These are phyloP conservation scores for Rhinolophus ferrumequinum DNA, from an alignment of 2,113 vertebrate species.

Conservation along the genomic window DNA sequence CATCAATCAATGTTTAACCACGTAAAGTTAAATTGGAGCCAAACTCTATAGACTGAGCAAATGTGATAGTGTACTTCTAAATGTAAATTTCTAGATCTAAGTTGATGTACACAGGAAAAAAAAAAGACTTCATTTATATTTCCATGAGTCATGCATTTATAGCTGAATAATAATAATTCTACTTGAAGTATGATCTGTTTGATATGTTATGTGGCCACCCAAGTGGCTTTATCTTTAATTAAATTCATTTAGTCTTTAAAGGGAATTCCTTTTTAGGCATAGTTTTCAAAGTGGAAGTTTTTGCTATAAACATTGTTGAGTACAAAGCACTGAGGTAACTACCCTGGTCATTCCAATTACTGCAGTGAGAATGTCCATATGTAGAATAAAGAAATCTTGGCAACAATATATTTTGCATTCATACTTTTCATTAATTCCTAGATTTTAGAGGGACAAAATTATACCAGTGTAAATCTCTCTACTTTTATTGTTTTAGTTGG, in stretches of 20 bases:
- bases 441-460: constrained; percentile 1
- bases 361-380: constrained; percentile 29
- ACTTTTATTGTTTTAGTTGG: constrained; percentile 35
- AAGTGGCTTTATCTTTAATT: constrained; percentile 77
- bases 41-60: constrained; percentile 15
- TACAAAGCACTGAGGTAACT: constrained; percentile 39
- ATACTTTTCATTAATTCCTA: background rate
- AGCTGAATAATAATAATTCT: constrained; percentile 71
- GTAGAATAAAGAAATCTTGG: constrained; percentile 51
- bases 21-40: constrained; percentile 44
- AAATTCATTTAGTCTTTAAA: constrained; percentile 75
- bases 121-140: constrained; percentile 57
- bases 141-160: constrained; percentile 71
- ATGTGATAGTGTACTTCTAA: constrained; percentile 45
- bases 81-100: constrained; percentile 47
- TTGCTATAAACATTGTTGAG: constrained; percentile 56
- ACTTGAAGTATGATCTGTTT: constrained; percentile 71
- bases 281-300: constrained; percentile 66
- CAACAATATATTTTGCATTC: background rate
- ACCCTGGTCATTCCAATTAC: constrained; percentile 43
- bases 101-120: constrained; percentile 31
- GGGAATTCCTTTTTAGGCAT: constrained; percentile 75
- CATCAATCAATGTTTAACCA: constrained; percentile 32
- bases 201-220: constrained; percentile 75
- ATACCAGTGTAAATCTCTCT: background rate